phyloP scores from a whole-genome alignment of 2,797 vertebrate species.

The Cryptoprocta ferox region DNA sequence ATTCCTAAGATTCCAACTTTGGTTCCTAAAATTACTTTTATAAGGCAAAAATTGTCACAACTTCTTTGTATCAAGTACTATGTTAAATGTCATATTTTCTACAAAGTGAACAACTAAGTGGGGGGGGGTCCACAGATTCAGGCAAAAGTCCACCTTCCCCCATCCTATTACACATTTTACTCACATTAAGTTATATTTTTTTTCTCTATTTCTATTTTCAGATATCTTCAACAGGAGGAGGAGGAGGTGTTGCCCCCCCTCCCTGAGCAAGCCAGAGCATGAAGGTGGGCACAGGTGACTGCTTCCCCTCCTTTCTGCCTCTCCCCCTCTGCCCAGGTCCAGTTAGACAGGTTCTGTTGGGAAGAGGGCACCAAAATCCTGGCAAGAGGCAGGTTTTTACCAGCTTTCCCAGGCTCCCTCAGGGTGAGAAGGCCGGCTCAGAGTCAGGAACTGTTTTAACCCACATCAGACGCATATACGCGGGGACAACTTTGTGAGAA shows the following conservation, averaged over 20 bases:
- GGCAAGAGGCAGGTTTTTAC: not conserved
- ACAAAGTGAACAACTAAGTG: not conserved
- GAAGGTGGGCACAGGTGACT: not conserved
- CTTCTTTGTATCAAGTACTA: conserved; percentile 62
- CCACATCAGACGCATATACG: not conserved
- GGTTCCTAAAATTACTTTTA: conserved; percentile 62
- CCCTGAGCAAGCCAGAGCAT: not conserved
- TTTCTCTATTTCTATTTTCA: not conserved
- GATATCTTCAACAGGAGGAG: not conserved
- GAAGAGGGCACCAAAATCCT: not conserved
- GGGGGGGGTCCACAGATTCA: not conserved
- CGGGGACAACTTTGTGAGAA: not conserved
- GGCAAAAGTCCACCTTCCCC: not conserved
- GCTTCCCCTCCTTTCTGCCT: not conserved
- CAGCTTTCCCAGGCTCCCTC: not conserved
- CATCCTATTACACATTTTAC: not conserved
- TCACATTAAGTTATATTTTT: not conserved
- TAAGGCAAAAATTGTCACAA: conserved; percentile 70
- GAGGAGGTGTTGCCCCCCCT: not conserved
- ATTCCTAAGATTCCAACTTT: conserved; percentile 29
- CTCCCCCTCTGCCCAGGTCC: no score
- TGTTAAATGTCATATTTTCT: conserved; percentile 61
- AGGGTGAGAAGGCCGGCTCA: not conserved
- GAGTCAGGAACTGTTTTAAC: not conserved
- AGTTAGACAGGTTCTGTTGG: fast-evolving